phyloP scores from a whole-genome alignment of 2,113 vertebrate genomes.

The Dipodomys merriami region DNA sequence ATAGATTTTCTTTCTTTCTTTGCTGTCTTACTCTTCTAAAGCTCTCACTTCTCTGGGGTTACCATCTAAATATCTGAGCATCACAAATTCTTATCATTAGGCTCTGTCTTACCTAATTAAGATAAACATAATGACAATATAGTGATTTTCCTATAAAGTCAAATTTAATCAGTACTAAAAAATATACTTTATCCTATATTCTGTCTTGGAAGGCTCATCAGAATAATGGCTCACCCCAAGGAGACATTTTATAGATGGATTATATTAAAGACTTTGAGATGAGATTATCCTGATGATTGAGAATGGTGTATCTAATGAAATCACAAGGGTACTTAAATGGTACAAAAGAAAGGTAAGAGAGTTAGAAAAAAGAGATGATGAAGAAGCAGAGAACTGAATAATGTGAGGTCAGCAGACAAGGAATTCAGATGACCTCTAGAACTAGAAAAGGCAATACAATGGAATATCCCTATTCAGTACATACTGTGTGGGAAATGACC shows the following conservation, averaged over 20 bases:
- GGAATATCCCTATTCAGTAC: neutral
- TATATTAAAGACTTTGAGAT: constrained; percentile 23
- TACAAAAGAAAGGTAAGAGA: neutral
- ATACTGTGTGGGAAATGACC: no score
- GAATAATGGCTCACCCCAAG: neutral
- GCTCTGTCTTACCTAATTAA: constrained; percentile 1
- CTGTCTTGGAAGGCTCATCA: neutral
- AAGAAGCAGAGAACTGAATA: neutral
- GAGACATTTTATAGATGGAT: neutral
- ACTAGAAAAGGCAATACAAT: neutral
- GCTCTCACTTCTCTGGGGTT: neutral
- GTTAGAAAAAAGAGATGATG: neutral
- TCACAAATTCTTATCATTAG: neutral
- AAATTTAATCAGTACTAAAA: neutral
- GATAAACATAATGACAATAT: neutral
- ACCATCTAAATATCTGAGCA: neutral
- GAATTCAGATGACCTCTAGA: neutral
- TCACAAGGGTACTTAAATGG: neutral
- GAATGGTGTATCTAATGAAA: neutral
- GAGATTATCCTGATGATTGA: neutral
- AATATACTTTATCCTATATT: neutral
- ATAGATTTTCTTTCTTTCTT: constrained; percentile 3
- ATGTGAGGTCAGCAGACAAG: neutral
- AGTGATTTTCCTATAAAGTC: constrained; percentile 37
- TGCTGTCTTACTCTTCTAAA: neutral